These are phyloP conservation scores for Lateolabrax maculatus DNA, from an alignment of 2,797 vertebrate species.

Conservation along the genomic window DNA sequence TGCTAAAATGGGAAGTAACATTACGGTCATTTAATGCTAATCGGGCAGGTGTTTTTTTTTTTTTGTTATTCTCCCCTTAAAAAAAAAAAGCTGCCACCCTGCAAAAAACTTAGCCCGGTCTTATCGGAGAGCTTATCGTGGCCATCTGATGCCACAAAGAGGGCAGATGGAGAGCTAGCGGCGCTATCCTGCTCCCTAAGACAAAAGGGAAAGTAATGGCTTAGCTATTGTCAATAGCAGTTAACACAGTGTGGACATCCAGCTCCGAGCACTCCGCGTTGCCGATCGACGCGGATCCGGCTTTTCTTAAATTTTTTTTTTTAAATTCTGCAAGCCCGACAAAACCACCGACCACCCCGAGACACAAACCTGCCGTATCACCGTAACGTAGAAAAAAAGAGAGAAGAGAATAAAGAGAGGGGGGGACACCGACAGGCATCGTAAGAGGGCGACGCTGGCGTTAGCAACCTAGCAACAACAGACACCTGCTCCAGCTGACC, in stretches of 20 bases:
- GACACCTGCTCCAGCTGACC: constrained; percentile 86
- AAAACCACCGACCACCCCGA: too few species aligned
- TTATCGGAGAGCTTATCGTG: constrained; percentile 57
- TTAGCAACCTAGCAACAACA: constrained; percentile 83
- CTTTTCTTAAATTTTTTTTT: too few species aligned
- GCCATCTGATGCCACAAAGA: constrained; percentile 77
- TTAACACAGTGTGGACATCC: constrained; percentile 58
- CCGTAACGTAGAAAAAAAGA: constrained; percentile 43
- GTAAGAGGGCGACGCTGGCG: constrained; percentile 73
- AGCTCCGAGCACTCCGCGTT: constrained; percentile 52
- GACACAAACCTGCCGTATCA: constrained; percentile 39
- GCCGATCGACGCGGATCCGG: constrained; percentile 25
- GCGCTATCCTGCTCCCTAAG: constrained; percentile 77
- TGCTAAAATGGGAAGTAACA: constrained; percentile 21
- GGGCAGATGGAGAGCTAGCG: constrained; percentile 78
- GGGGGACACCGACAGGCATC: constrained; percentile 68
- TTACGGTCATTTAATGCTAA: constrained; percentile 14
- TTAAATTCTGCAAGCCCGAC: too few species aligned
- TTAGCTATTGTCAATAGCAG: constrained; percentile 80
- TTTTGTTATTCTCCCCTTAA: too few species aligned
- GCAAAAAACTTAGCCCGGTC: constrained; percentile 54
- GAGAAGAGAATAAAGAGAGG: too few species aligned
- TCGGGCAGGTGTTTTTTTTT: constrained; percentile 23
- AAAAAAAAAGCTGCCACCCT: neutral
- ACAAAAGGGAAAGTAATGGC: constrained; percentile 86